These are phyloP conservation scores for Gouania willdenowi DNA, from an alignment of 2,797 vertebrate species.

Conservation along the genomic window DNA sequence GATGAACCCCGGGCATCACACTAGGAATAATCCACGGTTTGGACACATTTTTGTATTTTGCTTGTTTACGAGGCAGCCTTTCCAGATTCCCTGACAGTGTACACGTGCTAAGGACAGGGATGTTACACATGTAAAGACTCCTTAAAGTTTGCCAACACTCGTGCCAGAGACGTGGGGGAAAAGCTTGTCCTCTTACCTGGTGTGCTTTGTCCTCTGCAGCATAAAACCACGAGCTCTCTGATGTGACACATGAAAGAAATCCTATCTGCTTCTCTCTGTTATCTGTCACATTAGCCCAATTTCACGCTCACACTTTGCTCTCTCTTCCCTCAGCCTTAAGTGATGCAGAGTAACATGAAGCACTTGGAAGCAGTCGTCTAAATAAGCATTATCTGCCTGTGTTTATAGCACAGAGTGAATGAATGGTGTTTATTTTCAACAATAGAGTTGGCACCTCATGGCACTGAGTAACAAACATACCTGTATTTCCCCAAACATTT, in stretches of 20 bases:
- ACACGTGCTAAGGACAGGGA: constrained; percentile 6
- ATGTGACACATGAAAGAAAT: constrained; percentile 60
- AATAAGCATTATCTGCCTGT: constrained; percentile 13
- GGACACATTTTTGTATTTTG: no score
- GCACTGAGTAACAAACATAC: no score
- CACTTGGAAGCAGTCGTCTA: constrained; percentile 8
- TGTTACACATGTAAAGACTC: constrained; percentile 13
- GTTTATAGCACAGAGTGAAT: constrained; percentile 3
- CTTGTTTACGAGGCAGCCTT: no score
- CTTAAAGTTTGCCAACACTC: constrained; percentile 11
- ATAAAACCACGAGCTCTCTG: constrained; percentile 53
- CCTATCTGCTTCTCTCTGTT: constrained; percentile 40
- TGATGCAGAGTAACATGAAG: constrained; percentile 1
- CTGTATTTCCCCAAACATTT: no score
- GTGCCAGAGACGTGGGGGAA: constrained; percentile 21
- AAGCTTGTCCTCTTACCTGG: constrained; percentile 41
- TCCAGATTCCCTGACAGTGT: not conserved
- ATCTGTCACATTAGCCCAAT: constrained; percentile 39
- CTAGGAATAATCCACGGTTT: no score
- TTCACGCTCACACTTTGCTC: constrained; percentile 31
- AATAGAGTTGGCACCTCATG: no score
- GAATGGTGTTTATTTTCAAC: constrained; percentile 13
- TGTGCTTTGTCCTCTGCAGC: constrained; percentile 32
- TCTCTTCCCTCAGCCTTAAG: not conserved
- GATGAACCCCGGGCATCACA: not conserved